Evolutionary conservation across 2,888 invertebrate species (phyloP).

Genomic region (Lasioglossum leucozonium): DNA sequence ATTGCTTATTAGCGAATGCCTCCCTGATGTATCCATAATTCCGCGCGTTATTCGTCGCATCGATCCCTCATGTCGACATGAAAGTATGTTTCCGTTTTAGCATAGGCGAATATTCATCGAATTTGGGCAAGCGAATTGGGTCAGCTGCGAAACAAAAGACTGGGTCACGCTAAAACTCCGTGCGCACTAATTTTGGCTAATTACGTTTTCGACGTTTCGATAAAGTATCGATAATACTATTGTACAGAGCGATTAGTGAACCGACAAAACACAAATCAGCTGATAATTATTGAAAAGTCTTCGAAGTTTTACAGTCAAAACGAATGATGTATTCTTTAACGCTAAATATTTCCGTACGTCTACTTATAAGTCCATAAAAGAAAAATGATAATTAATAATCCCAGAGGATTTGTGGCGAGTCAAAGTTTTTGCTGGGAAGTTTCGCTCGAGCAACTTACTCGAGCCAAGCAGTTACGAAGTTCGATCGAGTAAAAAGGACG

Average conservation of each 20-base stretch:
- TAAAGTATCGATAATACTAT: not conserved
- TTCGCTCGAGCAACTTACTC: not conserved
- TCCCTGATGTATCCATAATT: constrained; percentile 28
- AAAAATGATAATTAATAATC: not conserved
- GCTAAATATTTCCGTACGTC: not conserved
- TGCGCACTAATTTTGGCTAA: not conserved
- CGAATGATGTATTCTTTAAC: no score
- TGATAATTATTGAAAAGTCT: not conserved
- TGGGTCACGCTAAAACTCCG: not conserved
- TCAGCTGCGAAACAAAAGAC: not conserved
- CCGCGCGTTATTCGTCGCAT: constrained; percentile 10
- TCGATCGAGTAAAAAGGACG: not conserved
- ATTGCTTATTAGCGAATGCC: constrained; percentile 28
- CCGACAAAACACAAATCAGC: not conserved
- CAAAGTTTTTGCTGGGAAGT: not conserved
- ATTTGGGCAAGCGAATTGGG: not conserved
- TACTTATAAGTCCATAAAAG: not conserved
- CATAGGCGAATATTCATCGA: not conserved
- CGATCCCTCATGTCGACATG: not conserved
- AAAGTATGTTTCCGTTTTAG: not conserved
- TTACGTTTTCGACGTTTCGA: not conserved
- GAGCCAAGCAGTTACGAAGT: not conserved
- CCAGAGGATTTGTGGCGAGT: not conserved
- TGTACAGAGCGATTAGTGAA: not conserved
- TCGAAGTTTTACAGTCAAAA: not conserved